Evolutionary conservation across 2,113 vertebrate genomes (phyloP).

Genomic region (Ceuthmochares aereus): DNA sequence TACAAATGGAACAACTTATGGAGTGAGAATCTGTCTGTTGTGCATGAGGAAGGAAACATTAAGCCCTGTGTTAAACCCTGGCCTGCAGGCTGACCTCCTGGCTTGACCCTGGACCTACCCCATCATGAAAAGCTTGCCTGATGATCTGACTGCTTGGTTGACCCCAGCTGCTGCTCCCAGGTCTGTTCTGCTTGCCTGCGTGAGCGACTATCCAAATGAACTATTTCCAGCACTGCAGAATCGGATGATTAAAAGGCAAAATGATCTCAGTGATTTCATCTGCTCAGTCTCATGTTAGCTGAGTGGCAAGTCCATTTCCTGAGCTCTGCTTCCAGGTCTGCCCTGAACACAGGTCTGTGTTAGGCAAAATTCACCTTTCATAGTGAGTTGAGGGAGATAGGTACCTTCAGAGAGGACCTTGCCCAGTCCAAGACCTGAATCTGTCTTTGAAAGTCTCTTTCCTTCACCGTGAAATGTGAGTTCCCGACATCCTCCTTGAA

Average conservation of each 20-base stretch:
- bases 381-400: neutral
- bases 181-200: neutral
- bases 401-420: neutral
- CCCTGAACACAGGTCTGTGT: neutral
- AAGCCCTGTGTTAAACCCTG: neutral
- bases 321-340: neutral
- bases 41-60: neutral
- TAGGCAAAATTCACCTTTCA: neutral
- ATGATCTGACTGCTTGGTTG: neutral
- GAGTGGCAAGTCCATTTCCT: neutral
- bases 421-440: neutral
- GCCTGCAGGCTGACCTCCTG: neutral
- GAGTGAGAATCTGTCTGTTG: neutral
- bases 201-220: neutral
- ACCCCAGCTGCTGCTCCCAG: neutral
- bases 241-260: neutral
- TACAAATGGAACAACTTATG: conserved; percentile 9
- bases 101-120: neutral
- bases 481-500: neutral
- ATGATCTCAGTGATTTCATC: neutral
- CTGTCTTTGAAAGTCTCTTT: neutral
- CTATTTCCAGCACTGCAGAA: neutral
- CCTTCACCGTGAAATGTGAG: neutral
- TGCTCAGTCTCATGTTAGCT: neutral
- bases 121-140: neutral